Evolutionary conservation across 92 coral and sea anemone species (phyloP).

Genomic region (Paragorgia papillata): DNA sequence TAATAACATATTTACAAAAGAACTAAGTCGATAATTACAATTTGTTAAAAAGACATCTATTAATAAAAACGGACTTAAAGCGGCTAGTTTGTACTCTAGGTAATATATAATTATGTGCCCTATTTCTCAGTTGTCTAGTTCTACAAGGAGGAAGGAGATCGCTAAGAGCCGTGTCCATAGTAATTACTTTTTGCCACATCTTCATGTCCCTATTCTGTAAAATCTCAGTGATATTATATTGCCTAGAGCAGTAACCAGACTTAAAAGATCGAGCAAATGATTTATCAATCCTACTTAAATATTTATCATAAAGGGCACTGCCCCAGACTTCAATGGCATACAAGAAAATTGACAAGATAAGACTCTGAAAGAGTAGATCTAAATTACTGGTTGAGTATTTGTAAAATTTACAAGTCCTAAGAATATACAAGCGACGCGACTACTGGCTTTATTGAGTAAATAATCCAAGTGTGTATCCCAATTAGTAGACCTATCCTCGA

Average conservation of each 20-base stretch:
- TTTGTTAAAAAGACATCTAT: slow-evolving; percentile 30
- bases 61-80: slow-evolving; percentile 27
- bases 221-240: slow-evolving; percentile 17
- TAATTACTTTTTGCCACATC: slow-evolving; percentile 42
- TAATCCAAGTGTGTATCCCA: slow-evolving; percentile 51
- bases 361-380: slow-evolving; percentile 34
- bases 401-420: slow-evolving; percentile 49
- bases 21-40: too few species aligned
- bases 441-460: slow-evolving; percentile 26
- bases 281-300: slow-evolving; percentile 8
- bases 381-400: slow-evolving; percentile 17
- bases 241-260: background rate
- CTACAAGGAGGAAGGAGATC: slow-evolving; percentile 30
- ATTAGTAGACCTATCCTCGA: background rate
- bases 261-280: background rate
- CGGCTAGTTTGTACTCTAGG: slow-evolving; percentile 29
- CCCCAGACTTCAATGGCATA: slow-evolving; percentile 41
- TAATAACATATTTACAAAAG: slow-evolving; percentile 1
- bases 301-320: slow-evolving; percentile 15
- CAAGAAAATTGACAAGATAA: slow-evolving; percentile 22
- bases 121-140: slow-evolving; percentile 5
- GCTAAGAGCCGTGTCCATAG: slow-evolving; percentile 48
- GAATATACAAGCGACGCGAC: slow-evolving; percentile 47
- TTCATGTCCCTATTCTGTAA: slow-evolving; percentile 31
- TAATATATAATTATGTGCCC: slow-evolving; percentile 33